Evolutionary conservation across 2,113 vertebrate species (phyloP).

Genomic region (Daphoenositta chrysoptera): DNA sequence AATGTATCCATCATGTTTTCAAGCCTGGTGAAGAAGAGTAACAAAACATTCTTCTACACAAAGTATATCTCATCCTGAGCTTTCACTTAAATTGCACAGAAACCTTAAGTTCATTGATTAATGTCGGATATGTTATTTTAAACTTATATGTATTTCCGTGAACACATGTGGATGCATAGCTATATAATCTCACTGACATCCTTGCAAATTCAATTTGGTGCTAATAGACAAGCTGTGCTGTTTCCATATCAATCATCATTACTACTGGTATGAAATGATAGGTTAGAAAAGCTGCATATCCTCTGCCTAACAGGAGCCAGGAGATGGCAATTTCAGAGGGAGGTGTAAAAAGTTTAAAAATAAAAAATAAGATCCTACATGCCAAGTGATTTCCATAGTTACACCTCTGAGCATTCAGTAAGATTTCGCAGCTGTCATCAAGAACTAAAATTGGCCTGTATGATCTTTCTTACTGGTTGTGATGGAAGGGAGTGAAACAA

Average conservation of each 20-base stretch:
- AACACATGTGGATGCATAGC: neutral
- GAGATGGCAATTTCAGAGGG: neutral
- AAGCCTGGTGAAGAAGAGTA: neutral
- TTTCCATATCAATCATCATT: conserved; percentile 22
- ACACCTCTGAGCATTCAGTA: neutral
- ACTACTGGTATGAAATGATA: neutral
- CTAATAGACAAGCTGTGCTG: neutral
- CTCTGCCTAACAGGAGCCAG: neutral
- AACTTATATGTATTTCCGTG: neutral
- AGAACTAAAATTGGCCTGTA: neutral
- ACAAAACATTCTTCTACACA: neutral
- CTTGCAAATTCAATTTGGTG: conserved; percentile 11
- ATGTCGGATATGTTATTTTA: neutral
- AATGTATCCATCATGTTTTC: neutral
- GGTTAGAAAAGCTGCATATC: neutral
- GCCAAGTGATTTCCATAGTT: conserved; percentile 40
- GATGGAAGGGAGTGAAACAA: neutral
- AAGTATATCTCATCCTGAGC: neutral
- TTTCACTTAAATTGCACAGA: neutral
- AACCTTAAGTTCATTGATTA: neutral
- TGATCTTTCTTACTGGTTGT: neutral
- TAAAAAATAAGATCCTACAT: neutral
- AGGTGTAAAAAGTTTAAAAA: conserved; percentile 26
- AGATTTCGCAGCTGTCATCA: conserved; percentile 21
- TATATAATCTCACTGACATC: neutral